Evolutionary conservation across 2,888 invertebrate genomes (phyloP), one percentile per base, ranked within the genome.

Genomic region (Scaptodrosophila latifasciaeformis): DNA sequence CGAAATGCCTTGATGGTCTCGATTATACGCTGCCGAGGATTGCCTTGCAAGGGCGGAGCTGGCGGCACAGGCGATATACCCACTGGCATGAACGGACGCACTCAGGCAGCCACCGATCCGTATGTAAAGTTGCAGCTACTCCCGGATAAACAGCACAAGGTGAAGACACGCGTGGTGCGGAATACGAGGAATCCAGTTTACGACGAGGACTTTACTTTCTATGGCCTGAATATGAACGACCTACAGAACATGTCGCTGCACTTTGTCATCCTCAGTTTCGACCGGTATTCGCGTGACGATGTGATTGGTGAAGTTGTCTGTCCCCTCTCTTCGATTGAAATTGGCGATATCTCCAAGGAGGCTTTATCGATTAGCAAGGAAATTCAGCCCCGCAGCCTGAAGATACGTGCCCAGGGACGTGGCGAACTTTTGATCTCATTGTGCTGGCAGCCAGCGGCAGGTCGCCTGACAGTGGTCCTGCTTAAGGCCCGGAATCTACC

Each of bases 131-230:
- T 99, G 52, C 99, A 98, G 85, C 89, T 99, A 31, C 88, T 99
- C 66, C 99, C 99, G 0, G 99, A 99, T 82, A 98, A 98, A 86
- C 96, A 96, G 84, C 97, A 98, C 85, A 96, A 97, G 86, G 97
- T 97, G 51, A 98, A 97, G 88, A 97, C 97, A 58, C 84, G 98
- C 54, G 98, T 99, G 6, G 91, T 99, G 31, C 92, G 98, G 66
- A 97, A 98, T 86, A 98, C 99, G 40, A 90, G 95, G 49, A 96
- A 96, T 87, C 99, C 99, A 0, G 93, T 96, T 1, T 99, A 98
- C 87, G 98, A 99, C 82, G 99, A 99, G 87, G 98, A 98, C 86
- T 99, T 99, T 86, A 99, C 98, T 1, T 99, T 99, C 90, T 99
- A 97, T 85, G 98, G 98, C 50, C 91, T 96, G 77, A 92, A 92